Percentiles rank a stretch among this genome's conserved stretches.
phyloP scores from a whole-genome alignment of 2,888 invertebrate species.

The Dynastes maya region DNA sequence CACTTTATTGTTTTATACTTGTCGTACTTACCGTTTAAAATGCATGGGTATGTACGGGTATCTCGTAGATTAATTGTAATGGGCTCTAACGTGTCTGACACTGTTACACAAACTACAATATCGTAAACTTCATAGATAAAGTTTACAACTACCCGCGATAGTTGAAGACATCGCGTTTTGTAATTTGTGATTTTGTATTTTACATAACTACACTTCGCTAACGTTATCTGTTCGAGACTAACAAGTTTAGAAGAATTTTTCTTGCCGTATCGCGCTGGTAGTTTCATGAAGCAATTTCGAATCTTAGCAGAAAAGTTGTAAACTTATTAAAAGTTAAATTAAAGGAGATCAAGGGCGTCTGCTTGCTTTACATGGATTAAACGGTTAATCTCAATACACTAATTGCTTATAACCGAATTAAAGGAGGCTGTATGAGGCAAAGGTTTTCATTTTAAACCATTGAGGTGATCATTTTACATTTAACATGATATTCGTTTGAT shows the following conservation, averaged over 20 bases:
- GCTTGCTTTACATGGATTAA: not conserved
- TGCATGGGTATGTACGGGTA: too few species aligned
- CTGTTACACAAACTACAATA: too few species aligned
- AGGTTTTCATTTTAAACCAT: too few species aligned
- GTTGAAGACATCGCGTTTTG: not conserved
- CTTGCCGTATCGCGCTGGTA: not conserved
- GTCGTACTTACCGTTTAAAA: too few species aligned
- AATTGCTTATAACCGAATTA: too few species aligned
- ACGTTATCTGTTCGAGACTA: not conserved
- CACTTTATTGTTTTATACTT: not conserved
- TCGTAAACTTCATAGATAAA: not conserved
- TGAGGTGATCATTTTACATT: too few species aligned
- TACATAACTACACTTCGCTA: not conserved
- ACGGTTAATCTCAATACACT: not conserved
- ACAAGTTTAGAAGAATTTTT: constrained; percentile 2
- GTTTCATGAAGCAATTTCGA: constrained; percentile 7
- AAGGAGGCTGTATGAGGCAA: too few species aligned
- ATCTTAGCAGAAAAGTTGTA: constrained; percentile 6
- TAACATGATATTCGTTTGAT: too few species aligned
- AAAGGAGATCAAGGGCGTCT: not conserved
- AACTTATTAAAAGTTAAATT: constrained; percentile 28
- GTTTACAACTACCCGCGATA: not conserved
- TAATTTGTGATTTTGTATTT: not conserved
- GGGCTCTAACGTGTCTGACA: too few species aligned
- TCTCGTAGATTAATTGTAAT: too few species aligned